A percentile compares a stretch with the other conserved stretches of the same genome.
phyloP scores from a whole-genome alignment of 2,113 vertebrate species.

The Ophiodon elongatus region DNA sequence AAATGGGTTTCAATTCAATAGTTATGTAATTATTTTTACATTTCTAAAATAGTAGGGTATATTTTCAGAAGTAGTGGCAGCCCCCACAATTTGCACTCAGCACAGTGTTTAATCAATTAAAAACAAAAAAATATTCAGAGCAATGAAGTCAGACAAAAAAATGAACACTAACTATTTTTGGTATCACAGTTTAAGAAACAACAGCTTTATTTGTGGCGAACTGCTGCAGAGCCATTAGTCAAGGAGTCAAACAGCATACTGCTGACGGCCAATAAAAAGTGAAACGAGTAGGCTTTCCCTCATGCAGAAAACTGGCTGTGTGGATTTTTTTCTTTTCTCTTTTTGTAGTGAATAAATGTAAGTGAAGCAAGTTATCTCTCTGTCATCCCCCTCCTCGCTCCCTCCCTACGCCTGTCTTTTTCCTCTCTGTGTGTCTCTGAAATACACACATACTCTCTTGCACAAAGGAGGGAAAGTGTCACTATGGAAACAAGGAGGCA shows the following conservation, averaged over 20 bases:
- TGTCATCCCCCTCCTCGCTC: conserved; percentile 61
- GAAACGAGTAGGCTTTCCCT: conserved; percentile 53
- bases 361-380: conserved; percentile 76
- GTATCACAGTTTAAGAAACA: conserved; percentile 39
- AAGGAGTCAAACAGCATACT: conserved; percentile 56
- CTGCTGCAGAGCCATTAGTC: conserved; percentile 56
- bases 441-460: conserved; percentile 70
- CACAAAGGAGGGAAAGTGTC: conserved; percentile 86
- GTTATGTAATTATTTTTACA: background rate
- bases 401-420: conserved; percentile 65
- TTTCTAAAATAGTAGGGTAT: background rate
- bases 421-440: conserved; percentile 71
- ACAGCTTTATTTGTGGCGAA: conserved; percentile 38
- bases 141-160: background rate
- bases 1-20: background rate
- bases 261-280: conserved; percentile 46
- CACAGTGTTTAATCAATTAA: conserved; percentile 43
- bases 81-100: conserved; percentile 12
- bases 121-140: conserved; percentile 12
- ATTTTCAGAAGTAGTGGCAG: conserved; percentile 24
- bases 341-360: conserved; percentile 76
- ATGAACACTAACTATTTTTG: conserved; percentile 24
- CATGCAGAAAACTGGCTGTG: conserved; percentile 41
- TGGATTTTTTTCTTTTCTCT: conserved; percentile 44
- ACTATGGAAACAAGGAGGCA: conserved; percentile 88